These are phyloP conservation scores for Mobula birostris DNA, from an alignment of 2,113 vertebrate genomes.

Conservation along the genomic window DNA sequence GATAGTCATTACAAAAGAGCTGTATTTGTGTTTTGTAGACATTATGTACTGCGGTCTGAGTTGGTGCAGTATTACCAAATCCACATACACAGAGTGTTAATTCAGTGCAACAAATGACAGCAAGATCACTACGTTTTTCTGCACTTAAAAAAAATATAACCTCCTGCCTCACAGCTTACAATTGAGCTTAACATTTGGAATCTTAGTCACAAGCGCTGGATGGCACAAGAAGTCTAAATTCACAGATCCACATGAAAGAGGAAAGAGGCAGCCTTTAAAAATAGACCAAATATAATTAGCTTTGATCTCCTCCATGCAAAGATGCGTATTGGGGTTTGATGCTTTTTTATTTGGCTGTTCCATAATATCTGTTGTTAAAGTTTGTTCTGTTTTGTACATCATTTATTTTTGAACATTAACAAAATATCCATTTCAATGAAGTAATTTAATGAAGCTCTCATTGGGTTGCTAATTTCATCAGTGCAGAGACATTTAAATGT, in stretches of 20 bases:
- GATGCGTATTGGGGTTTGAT: not conserved
- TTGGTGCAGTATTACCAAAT: not conserved
- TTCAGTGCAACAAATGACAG: not conserved
- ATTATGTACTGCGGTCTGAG: not conserved
- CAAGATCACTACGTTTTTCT: not conserved
- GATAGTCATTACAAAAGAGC: not conserved
- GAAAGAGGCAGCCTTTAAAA: not conserved
- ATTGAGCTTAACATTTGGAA: not conserved
- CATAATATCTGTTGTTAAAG: not conserved
- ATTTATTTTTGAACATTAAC: not conserved
- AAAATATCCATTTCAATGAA: not conserved
- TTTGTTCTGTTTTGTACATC: not conserved
- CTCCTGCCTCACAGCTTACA: not conserved
- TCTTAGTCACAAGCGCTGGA: not conserved
- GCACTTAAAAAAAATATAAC: not conserved
- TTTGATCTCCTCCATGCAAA: not conserved
- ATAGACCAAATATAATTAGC: not conserved
- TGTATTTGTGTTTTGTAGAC: not conserved
- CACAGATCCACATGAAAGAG: not conserved
- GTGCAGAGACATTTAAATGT: not conserved
- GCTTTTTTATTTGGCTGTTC: not conserved
- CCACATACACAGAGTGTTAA: not conserved
- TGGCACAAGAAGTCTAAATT: not conserved
- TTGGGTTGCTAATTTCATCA: not conserved
- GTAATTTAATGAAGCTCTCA: not conserved